Evolutionary conservation across 2,797 vertebrate species (phyloP), one percentile per base, ranked within the genome.

Genomic region (Sciurus carolinensis): DNA sequence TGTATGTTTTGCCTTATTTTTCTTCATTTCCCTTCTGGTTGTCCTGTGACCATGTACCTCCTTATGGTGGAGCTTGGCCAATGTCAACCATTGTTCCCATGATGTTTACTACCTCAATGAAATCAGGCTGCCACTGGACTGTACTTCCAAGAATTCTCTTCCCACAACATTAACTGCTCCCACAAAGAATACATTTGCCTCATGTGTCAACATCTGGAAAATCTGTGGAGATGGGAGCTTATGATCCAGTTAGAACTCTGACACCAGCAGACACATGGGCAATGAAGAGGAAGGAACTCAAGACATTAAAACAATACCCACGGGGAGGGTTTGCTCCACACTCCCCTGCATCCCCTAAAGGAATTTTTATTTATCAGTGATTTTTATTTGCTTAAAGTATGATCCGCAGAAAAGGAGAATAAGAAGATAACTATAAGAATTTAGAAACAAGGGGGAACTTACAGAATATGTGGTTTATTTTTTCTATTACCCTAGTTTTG

Each of bases 171-270:
- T 59, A 87, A 72, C 62, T 82, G 7, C 62, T 98, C 59, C 75
- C 87, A 83, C 26, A 92, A 97, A 98, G 57, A 97, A 47, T 59
- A n/a, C 30, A 24, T 72, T 77, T 96, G 67, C 69, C 5, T 95
- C 83, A 87, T 80, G 69, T 93, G 87, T 85, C 95, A 98, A 96
- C 54, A 92, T 91, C 94, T 98, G 96, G 93, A 97, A 97, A 92
- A 59, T 83, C 54, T 94, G 83, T 54, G n/a, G 30, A 47, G 33
- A 36, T 50, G 1, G 0, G 20, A 93, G 59, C 17, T 93, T 94
- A 84, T 81, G 85, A 90, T 92, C 95, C 81, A 42, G 22, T 62
- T 47, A 81, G 87, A 92, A 44, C 11, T 42, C 90, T 92, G 86
- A 85, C 90, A 91, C 89, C 95, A 95, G 62, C 54, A 84, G 80